These are phyloP conservation scores for Spheniscus mendiculus DNA, from an alignment of 2,113 vertebrate genomes.

Conservation along the genomic window DNA sequence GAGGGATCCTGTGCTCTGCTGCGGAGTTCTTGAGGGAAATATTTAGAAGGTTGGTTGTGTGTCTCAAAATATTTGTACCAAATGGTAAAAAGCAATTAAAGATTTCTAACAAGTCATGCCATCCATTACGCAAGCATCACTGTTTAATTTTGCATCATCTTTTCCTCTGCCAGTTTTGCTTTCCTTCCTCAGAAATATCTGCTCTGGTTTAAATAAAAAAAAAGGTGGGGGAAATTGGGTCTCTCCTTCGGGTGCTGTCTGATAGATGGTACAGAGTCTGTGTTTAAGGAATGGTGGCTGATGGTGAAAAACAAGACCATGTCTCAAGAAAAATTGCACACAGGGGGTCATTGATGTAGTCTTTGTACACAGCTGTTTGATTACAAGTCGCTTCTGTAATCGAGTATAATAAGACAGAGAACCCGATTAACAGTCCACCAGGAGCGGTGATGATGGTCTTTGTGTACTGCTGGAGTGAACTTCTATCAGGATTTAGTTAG, in stretches of 20 bases:
- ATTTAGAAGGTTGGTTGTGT: background rate
- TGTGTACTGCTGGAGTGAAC: background rate
- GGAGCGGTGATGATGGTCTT: background rate
- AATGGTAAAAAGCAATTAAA: background rate
- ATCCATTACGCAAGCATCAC: background rate
- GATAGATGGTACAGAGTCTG: background rate
- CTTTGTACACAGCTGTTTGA: background rate
- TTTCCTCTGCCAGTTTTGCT: background rate
- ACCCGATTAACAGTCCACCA: background rate
- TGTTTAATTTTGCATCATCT: background rate
- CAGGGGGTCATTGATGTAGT: background rate
- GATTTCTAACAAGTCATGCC: background rate
- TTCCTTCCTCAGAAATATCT: background rate
- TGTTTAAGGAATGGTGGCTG: background rate
- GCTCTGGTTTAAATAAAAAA: background rate
- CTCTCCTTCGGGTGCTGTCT: background rate
- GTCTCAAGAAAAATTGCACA: background rate
- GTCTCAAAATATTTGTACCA: background rate
- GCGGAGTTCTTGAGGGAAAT: background rate
- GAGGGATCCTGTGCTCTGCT: background rate
- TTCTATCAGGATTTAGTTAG: background rate
- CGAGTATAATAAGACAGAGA: background rate
- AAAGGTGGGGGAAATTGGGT: rapidly evolving
- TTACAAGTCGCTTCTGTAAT: background rate
- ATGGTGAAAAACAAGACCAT: background rate